A percentile compares a stretch with the other conserved stretches of the same genome.
These are phyloP conservation scores for Dryobotodes eremita DNA, from an alignment of 2,888 invertebrate genomes.

Conservation along the genomic window DNA sequence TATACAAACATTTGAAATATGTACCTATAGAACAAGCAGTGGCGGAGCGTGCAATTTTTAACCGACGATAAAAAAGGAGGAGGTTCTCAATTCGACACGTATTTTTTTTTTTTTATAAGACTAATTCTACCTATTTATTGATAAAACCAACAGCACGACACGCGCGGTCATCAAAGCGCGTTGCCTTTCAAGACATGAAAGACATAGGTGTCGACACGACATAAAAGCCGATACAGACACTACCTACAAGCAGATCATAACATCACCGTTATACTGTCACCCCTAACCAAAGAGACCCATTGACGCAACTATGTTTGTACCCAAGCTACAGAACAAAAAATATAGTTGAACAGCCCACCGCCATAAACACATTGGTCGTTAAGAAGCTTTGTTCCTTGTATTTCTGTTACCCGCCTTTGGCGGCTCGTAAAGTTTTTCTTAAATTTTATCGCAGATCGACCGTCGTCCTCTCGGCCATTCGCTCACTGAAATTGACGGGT, in stretches of 20 bases:
- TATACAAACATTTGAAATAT: too few species aligned
- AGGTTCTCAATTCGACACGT: too few species aligned
- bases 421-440: conserved; percentile 83
- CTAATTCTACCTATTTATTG: not conserved
- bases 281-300: conserved; percentile 50
- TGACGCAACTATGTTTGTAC: conserved; percentile 72
- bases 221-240: conserved; percentile 37
- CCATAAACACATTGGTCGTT: conserved; percentile 83
- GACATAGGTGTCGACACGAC: conserved; percentile 22
- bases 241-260: conserved; percentile 56
- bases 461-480: conserved; percentile 72
- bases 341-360: conserved; percentile 77
- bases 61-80: too few species aligned
- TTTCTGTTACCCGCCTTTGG: conserved; percentile 80
- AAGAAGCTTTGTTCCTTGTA: conserved; percentile 81
- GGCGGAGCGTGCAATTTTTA: too few species aligned
- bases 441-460: conserved; percentile 74
- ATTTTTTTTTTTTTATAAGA: too few species aligned
- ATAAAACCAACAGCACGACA: conserved; percentile 28
- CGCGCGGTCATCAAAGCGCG: conserved; percentile 33
- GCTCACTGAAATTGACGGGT: conserved; percentile 81
- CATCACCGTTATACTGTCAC: conserved; percentile 74
- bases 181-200: conserved; percentile 34
- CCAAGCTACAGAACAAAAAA: conserved; percentile 74
- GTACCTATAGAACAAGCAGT: too few species aligned